Evolutionary conservation across 2,888 invertebrate genomes (phyloP).

Genomic region (Ecliptopera silaceata): DNA sequence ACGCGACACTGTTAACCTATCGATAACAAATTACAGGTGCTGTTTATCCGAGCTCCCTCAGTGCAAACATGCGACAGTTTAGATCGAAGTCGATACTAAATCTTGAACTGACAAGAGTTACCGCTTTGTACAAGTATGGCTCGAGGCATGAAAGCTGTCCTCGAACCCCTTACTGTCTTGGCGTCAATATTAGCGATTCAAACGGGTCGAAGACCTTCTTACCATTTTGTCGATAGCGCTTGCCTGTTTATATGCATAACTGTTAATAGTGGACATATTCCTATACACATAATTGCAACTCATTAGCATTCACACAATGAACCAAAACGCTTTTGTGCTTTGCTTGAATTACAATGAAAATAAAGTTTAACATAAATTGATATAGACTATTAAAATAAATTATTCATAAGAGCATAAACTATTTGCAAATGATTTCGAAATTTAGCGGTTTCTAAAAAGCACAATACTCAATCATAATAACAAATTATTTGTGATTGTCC

Average conservation of each 20-base stretch:
- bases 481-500: conserved; percentile 17
- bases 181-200: conserved; percentile 47
- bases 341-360: conserved; percentile 33
- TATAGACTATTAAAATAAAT: conserved; percentile 18
- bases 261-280: conserved; percentile 46
- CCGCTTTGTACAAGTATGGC: conserved; percentile 43
- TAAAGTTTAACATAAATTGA: conserved; percentile 43
- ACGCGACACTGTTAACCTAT: conserved; percentile 79
- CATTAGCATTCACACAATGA: conserved; percentile 47
- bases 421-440: conserved; percentile 29
- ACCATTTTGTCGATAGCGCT: conserved; percentile 48
- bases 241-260: conserved; percentile 52
- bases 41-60: conserved; percentile 52
- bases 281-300: conserved; percentile 45
- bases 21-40: conserved; percentile 76
- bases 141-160: conserved; percentile 58
- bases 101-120: conserved; percentile 43
- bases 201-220: conserved; percentile 59
- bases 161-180: conserved; percentile 36
- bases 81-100: conserved; percentile 53
- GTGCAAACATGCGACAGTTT: conserved; percentile 51
- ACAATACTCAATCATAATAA: conserved; percentile 20
- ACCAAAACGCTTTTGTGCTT: conserved; percentile 33
- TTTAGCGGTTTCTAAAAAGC: conserved; percentile 16
- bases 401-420: conserved; percentile 22